Percentiles rank a stretch among this genome's conserved stretches.
phyloP scores from a whole-genome alignment of 2,888 invertebrate species.

The Lampropteryx suffumata region DNA sequence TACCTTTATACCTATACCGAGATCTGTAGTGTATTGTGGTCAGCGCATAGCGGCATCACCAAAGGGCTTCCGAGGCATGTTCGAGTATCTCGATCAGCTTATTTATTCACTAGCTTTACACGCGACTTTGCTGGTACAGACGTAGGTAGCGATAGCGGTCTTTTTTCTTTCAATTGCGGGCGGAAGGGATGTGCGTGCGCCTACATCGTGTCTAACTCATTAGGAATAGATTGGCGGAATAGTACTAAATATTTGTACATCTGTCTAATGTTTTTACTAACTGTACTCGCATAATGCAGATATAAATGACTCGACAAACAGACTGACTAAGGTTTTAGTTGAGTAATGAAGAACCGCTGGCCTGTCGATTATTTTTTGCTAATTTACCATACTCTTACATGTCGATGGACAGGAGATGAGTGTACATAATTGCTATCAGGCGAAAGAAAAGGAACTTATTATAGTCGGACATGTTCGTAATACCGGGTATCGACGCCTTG shows the following conservation, averaged over 20 bases:
- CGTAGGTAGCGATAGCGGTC: conserved; percentile 18
- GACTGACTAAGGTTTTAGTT: neutral
- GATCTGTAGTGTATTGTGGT: conserved; percentile 14
- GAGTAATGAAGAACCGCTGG: conserved; percentile 24
- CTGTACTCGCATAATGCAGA: too few relatives aligned
- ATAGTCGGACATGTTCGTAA: conserved; percentile 29
- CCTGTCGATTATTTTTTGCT: conserved; percentile 66
- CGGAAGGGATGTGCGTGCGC: too few relatives aligned
- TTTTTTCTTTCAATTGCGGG: conserved; percentile 6
- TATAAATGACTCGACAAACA: neutral
- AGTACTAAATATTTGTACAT: neutral
- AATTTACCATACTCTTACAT: conserved; percentile 64
- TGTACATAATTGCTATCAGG: conserved; percentile 39
- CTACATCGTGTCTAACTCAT: too few relatives aligned
- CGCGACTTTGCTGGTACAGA: conserved; percentile 16
- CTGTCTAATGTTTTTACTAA: too few relatives aligned
- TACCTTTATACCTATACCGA: neutral
- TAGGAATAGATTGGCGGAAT: too few relatives aligned
- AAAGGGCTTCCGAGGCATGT: conserved; percentile 32
- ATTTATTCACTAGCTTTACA: conserved; percentile 17
- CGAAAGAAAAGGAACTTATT: conserved; percentile 35
- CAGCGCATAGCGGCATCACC: conserved; percentile 22
- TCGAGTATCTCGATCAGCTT: conserved; percentile 14
- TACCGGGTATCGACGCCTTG: conserved; percentile 30
- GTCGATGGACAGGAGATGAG: conserved; percentile 45